Percentiles rank a stretch among this genome's conserved stretches.
phyloP scores from a whole-genome alignment of 2,797 vertebrate genomes.

The Leptatherina wallacei region DNA sequence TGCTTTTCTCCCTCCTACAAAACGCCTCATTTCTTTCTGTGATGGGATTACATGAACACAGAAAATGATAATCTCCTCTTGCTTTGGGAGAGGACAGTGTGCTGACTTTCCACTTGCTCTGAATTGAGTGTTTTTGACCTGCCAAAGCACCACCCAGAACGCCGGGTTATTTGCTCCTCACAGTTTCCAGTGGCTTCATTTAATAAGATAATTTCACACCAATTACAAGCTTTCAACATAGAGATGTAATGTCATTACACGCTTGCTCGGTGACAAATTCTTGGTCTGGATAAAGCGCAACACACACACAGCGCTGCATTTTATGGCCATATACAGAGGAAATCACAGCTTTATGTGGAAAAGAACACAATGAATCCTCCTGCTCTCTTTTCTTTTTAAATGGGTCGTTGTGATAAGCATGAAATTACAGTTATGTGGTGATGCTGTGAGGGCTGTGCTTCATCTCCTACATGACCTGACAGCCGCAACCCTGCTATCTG shows the following conservation, averaged over 20 bases:
- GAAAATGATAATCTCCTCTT: constrained; percentile 18
- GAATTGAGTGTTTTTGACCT: constrained; percentile 45
- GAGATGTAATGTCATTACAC: constrained; percentile 69
- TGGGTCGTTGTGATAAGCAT: constrained; percentile 51
- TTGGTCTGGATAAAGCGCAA: constrained; percentile 37
- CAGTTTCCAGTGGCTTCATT: constrained; percentile 62
- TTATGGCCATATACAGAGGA: constrained; percentile 2
- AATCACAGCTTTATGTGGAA: constrained; percentile 29
- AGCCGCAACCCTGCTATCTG: constrained; percentile 33
- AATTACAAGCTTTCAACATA: constrained; percentile 64
- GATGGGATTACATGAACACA: constrained; percentile 30
- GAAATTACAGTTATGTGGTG: constrained; percentile 60
- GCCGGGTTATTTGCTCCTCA: constrained; percentile 30
- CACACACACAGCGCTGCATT: constrained; percentile 17
- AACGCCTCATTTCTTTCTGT: constrained; percentile 36
- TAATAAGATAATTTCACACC: constrained; percentile 75
- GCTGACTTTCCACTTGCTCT: constrained; percentile 36
- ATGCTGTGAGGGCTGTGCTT: constrained; percentile 44
- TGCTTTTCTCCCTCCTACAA: constrained; percentile 9
- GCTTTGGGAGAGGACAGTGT: constrained; percentile 2
- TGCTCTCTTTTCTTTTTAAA: constrained; percentile 46
- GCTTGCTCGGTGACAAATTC: constrained; percentile 60
- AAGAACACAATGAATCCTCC: constrained; percentile 44
- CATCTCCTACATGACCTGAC: constrained; percentile 37
- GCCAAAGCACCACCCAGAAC: constrained; percentile 21